Evolutionary conservation across 2,113 vertebrate species (phyloP).

Genomic region (Rallus limicola): DNA sequence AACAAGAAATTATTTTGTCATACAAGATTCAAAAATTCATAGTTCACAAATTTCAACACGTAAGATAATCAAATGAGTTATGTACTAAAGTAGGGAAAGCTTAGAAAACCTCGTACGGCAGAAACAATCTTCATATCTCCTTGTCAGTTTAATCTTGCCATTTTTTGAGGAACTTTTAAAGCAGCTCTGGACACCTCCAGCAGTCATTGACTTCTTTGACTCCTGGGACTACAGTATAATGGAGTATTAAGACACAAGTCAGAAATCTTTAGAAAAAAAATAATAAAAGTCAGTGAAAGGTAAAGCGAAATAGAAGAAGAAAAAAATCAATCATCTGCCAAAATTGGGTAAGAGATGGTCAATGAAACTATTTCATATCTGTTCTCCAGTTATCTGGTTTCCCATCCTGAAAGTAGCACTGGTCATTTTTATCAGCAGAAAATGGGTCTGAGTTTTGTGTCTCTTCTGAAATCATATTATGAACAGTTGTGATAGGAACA

Average conservation of each 20-base stretch:
- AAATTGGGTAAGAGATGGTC: not conserved
- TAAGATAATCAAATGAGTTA: not conserved
- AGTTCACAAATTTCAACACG: not conserved
- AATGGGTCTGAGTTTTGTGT: not conserved
- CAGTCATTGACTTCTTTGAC: not conserved
- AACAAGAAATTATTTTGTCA: not conserved
- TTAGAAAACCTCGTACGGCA: not conserved
- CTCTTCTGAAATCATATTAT: not conserved
- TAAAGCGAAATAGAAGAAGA: not conserved
- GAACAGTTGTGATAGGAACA: not conserved
- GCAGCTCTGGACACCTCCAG: not conserved
- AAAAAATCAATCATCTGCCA: not conserved
- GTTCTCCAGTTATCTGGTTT: slow-evolving; percentile 2
- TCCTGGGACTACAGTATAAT: not conserved
- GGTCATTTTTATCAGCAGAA: not conserved
- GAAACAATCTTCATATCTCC: not conserved
- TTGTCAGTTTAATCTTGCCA: not conserved
- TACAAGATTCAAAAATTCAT: not conserved
- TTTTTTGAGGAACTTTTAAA: not conserved
- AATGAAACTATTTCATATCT: slow-evolving; percentile 17
- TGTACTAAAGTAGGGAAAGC: not conserved
- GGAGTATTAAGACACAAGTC: not conserved
- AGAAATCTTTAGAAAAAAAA: not conserved
- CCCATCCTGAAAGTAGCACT: not conserved
- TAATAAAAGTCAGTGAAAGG: not conserved